These are phyloP conservation scores for Coturnix japonica DNA, from an alignment of 2,113 vertebrate species.

Conservation along the genomic window DNA sequence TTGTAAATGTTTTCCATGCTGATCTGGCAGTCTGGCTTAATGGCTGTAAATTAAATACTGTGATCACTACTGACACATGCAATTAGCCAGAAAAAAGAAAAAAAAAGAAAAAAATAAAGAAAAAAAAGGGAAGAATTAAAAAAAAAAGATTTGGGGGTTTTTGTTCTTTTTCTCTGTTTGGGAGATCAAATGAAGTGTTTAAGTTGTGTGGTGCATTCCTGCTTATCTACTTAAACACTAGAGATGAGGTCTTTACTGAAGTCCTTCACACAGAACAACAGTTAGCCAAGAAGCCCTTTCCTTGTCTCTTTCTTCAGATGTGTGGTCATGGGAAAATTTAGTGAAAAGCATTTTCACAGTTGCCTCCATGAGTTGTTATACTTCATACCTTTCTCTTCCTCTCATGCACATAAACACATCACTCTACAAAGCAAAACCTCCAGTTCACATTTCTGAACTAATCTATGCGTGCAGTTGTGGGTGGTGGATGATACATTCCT, in stretches of 20 bases:
- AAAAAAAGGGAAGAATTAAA: neutral
- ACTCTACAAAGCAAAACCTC: neutral
- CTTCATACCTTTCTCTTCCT: neutral
- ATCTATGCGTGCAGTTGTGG: neutral
- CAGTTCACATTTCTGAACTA: neutral
- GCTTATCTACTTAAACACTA: neutral
- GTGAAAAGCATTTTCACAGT: neutral
- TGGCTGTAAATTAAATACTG: neutral
- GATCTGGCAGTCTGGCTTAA: neutral
- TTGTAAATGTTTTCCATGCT: neutral
- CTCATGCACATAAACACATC: neutral
- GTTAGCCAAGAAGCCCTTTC: neutral
- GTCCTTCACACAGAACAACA: neutral
- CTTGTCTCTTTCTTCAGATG: neutral
- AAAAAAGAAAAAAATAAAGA: neutral
- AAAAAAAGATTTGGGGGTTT: neutral
- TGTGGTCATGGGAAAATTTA: neutral
- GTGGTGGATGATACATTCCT: no score
- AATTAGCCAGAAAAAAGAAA: neutral
- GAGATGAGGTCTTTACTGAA: neutral
- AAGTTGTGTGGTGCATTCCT: neutral
- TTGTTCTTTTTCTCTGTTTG: neutral
- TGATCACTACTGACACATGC: neutral
- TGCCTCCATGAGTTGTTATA: neutral
- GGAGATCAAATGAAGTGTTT: neutral